Conservation (phyloP, 2,797 vertebrate species). For the Pelobates cultripes region DNA sequence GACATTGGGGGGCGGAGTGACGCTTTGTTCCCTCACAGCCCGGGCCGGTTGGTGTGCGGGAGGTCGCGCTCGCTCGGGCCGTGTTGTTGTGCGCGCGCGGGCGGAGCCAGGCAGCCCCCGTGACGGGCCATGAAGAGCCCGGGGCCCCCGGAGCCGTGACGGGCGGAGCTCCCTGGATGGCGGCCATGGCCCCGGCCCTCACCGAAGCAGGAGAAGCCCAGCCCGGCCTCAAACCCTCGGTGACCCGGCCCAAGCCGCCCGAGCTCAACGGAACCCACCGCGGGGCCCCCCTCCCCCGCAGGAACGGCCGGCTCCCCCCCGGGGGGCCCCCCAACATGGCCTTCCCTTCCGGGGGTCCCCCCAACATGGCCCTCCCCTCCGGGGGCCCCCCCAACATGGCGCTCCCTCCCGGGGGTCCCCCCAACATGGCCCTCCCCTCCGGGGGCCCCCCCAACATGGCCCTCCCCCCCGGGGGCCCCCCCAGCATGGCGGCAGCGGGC, state of each 20-base stretch:
- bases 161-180: slow-evolving; percentile 41
- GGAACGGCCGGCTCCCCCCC: not conserved
- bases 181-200: slow-evolving; percentile 56
- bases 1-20: slow-evolving; percentile 43
- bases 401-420: too few relatives aligned
- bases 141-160: slow-evolving; percentile 41
- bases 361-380: not conserved
- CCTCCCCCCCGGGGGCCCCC: not conserved
- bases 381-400: not conserved
- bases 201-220: slow-evolving; percentile 40
- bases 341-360: not conserved
- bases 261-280: slow-evolving; percentile 18
- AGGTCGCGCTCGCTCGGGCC: slow-evolving; percentile 7
- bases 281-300: not conserved
- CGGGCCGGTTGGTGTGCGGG: slow-evolving; percentile 6
- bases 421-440: too few relatives aligned
- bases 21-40: slow-evolving; percentile 32
- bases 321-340: not conserved
- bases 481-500: not conserved
- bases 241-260: slow-evolving; percentile 11
- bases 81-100: not conserved
- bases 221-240: not conserved
- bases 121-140: slow-evolving; percentile 49
- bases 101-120: slow-evolving; percentile 13
- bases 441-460: not conserved